Base-by-base conservation (phyloP, 2,113 vertebrate genomes). In the Cichladusa arquata region DNA sequence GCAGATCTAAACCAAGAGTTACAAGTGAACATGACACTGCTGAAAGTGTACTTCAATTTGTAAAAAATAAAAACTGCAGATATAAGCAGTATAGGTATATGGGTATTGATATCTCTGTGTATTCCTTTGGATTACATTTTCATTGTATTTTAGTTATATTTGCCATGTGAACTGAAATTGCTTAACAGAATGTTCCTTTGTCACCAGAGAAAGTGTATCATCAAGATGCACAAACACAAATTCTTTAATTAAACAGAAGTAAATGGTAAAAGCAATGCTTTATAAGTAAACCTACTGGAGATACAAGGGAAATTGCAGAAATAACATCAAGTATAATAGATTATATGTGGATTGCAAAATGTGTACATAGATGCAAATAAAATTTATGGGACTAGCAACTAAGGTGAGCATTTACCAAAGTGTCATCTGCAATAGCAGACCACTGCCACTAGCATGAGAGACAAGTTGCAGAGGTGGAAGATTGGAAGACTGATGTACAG, bases 341-440 rank as follows among this genome's bases (percentile, higher is more conserved):
- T 58, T 54, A 34, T 12, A 47, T 25, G 12, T 26, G 7, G 45
- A 67, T 48, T 60, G 54, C 5, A 81, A 85, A 72, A 47, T 34
- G 57, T 0, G 0, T n/a, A 22, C 6, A 23, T 7, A 87, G 18
- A 20, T 79, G 14, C 23, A 65, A 80, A 57, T 54, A 12, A 76
- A 47, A 90, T 57, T 38, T 61, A 36, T 9, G 10, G 18, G 9
- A 69, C 19, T 20, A 33, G 28, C 12, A 69, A 72, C 17, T 53
- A 23, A 76, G 18, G 12, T 6, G 3, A 73, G 62, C 11, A 25
- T 17, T 29, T 28, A 51, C 13, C 13, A 8, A 84, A 66, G 5
- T 40, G 14, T 8, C 24, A 67, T 17, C 48, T 81, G 47, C 57
- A 84, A 1, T 31, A 56, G 29, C 23, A 74, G 14, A 51, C 5